These are phyloP conservation scores for Stenodema calcarata DNA, from an alignment of 2,888 invertebrate genomes.

Conservation along the genomic window DNA sequence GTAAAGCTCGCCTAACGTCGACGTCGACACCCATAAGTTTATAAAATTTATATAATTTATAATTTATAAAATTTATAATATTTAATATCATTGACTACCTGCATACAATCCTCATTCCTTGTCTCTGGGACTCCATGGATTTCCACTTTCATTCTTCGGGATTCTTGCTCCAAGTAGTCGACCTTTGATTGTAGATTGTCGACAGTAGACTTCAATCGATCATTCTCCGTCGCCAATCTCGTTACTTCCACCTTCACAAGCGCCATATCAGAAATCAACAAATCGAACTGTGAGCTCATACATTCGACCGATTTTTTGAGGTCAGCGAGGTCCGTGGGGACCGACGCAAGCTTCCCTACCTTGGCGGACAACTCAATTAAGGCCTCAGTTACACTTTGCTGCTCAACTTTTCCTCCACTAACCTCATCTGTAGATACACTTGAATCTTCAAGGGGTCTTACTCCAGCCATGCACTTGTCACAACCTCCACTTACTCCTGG, in stretches of 20 bases:
- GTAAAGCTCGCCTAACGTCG: background rate
- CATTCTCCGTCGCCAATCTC: background rate
- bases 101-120: too few relatives aligned
- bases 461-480: background rate
- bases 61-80: background rate
- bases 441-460: background rate
- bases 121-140: background rate
- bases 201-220: background rate
- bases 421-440: background rate
- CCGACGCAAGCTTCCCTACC: background rate
- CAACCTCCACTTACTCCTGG: background rate
- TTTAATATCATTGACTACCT: background rate
- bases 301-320: background rate
- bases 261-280: background rate
- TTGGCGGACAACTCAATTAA: background rate
- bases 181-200: background rate
- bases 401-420: background rate
- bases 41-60: background rate
- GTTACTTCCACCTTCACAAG: background rate
- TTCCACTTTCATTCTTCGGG: too few relatives aligned
- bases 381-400: background rate
- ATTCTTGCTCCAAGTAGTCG: background rate
- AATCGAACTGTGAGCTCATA: slow-evolving; percentile 4
- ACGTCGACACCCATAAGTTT: background rate
- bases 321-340: background rate